Evolutionary conservation across 2,888 invertebrate genomes (phyloP).

Genomic region (Morpho achilles): DNA sequence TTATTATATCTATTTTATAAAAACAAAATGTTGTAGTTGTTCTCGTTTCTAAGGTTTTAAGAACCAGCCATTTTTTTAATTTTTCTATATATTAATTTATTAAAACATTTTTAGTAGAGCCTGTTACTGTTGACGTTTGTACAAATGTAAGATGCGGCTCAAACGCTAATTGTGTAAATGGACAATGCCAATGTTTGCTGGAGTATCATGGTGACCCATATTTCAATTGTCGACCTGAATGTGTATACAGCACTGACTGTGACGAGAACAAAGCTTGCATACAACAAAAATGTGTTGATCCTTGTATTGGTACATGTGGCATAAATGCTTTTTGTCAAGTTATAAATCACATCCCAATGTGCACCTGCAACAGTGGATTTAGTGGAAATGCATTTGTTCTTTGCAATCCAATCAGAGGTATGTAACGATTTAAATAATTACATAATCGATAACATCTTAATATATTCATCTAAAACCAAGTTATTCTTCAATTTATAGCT

Average conservation of each 20-base stretch:
- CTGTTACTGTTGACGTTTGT: slow-evolving; percentile 79
- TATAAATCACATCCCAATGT: slow-evolving; percentile 83
- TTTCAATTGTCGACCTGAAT: slow-evolving; percentile 87
- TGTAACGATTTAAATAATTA: slow-evolving; percentile 7
- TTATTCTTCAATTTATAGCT: slow-evolving; percentile 32
- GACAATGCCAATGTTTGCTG: slow-evolving; percentile 84
- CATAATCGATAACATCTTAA: neutral
- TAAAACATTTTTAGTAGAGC: slow-evolving; percentile 44
- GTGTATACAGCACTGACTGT: slow-evolving; percentile 87
- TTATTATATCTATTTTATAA: too few relatives aligned
- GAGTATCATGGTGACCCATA: slow-evolving; percentile 88
- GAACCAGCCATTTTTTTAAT: too few relatives aligned
- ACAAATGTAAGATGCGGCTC: slow-evolving; percentile 84
- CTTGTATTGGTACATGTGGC: slow-evolving; percentile 86
- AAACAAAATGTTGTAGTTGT: too few relatives aligned
- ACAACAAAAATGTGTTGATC: slow-evolving; percentile 86
- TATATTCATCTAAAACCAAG: neutral
- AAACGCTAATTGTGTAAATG: slow-evolving; percentile 82
- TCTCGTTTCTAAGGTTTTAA: too few relatives aligned
- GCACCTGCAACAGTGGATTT: slow-evolving; percentile 82
- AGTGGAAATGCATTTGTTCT: slow-evolving; percentile 78
- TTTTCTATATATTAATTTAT: slow-evolving; percentile 1
- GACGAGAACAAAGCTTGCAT: slow-evolving; percentile 84
- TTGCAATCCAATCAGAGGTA: slow-evolving; percentile 79
- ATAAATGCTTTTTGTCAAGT: slow-evolving; percentile 79